A percentile compares a stretch with the other conserved stretches of the same genome.
These are phyloP conservation scores for Zaprionus obscuricornis DNA, from an alignment of 2,888 invertebrate genomes.

Conservation along the genomic window DNA sequence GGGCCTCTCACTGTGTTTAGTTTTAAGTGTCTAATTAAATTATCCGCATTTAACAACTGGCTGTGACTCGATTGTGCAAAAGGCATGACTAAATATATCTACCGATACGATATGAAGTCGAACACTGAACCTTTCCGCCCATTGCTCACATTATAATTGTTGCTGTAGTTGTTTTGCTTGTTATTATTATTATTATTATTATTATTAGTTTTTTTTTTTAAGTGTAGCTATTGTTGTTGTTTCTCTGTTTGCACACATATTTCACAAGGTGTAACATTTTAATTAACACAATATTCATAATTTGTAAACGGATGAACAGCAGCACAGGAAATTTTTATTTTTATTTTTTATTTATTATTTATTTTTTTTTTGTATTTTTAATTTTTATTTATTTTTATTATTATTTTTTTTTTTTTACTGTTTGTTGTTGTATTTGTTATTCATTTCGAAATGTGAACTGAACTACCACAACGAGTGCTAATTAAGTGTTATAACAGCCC, in stretches of 20 bases:
- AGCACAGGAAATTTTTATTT: conserved; percentile 24
- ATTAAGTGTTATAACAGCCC: conserved; percentile 61
- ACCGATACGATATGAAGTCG: background rate
- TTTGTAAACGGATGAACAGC: conserved; percentile 52
- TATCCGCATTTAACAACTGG: conserved; percentile 70
- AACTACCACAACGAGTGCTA: conserved; percentile 49
- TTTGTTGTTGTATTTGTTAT: no score
- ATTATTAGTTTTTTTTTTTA: conserved; percentile 42
- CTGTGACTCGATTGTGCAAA: conserved; percentile 77
- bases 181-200: conserved; percentile 22
- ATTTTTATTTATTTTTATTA: conserved; percentile 14
- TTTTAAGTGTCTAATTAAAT: conserved; percentile 72
- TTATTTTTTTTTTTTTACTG: conserved; percentile 16
- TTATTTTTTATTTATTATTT: conserved; percentile 7
- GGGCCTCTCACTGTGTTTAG: conserved; percentile 66
- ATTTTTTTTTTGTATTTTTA: conserved; percentile 13
- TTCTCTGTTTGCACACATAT: conserved; percentile 43
- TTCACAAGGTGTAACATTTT: conserved; percentile 75
- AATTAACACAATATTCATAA: conserved; percentile 70
- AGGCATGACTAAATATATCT: conserved; percentile 63
- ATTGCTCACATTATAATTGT: conserved; percentile 33
- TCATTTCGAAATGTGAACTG: conserved; percentile 18
- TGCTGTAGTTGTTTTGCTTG: conserved; percentile 18
- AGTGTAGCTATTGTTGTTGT: conserved; percentile 34
- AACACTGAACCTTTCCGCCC: conserved; percentile 28